Conservation (phyloP, 2,888 invertebrate genomes). For the Calliphora vomitoria region DNA sequence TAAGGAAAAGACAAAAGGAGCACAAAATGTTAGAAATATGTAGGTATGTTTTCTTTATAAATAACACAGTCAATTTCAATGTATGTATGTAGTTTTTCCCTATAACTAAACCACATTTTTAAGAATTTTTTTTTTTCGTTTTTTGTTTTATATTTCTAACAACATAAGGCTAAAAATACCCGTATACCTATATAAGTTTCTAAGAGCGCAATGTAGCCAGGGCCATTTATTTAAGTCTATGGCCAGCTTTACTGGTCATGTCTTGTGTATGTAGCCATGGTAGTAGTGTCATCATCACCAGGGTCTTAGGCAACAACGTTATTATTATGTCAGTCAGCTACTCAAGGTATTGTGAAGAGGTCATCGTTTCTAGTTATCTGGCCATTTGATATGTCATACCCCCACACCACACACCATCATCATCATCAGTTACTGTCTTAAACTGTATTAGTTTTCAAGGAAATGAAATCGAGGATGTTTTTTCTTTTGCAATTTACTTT, state of each 20-base stretch:
- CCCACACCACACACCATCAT: neutral
- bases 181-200: neutral
- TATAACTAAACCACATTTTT: conserved; percentile 1
- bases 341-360: conserved; percentile 21
- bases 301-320: conserved; percentile 8
- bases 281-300: conserved; percentile 24
- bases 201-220: neutral
- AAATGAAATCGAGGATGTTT: conserved; percentile 14
- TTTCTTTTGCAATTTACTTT: neutral
- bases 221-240: neutral
- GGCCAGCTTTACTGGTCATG: neutral
- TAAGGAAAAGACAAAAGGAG: neutral
- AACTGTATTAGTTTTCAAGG: neutral
- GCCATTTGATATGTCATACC: neutral
- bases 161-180: conserved; percentile 19
- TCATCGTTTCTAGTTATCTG: conserved; percentile 13
- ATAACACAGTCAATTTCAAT: neutral
- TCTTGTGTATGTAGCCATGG: conserved; percentile 1
- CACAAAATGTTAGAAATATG: neutral
- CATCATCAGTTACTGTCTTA: conserved; percentile 4
- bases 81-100: neutral
- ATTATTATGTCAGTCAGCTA: conserved; percentile 49
- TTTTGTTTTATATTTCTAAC: conserved; percentile 13
- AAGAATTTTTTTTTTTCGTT: neutral
- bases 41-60: neutral